These are phyloP conservation scores for Cydia strobilella DNA, from an alignment of 1,140 invertebrate genomes.

Conservation along the genomic window DNA sequence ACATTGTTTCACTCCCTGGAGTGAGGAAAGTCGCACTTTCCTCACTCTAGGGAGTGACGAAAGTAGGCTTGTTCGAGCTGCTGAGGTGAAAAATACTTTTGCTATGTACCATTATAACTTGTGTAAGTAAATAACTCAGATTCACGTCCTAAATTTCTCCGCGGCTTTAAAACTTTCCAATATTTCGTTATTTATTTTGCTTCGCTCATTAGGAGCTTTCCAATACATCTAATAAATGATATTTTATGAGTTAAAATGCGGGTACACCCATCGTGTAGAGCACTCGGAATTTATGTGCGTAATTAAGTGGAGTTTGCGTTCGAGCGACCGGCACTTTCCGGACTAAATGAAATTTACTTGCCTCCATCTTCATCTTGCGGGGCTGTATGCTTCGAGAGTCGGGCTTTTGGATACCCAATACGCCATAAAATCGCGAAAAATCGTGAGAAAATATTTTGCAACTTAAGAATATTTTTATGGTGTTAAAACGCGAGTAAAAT, in stretches of 20 bases:
- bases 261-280: slow-evolving; percentile 70
- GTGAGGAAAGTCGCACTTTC: no score
- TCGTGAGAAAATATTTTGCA: neutral
- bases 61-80: no score
- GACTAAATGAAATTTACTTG: slow-evolving; percentile 79
- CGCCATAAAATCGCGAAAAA: slow-evolving; percentile 5
- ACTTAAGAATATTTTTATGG: neutral
- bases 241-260: slow-evolving; percentile 68
- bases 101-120: neutral
- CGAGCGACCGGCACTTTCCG: slow-evolving; percentile 73
- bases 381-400: neutral
- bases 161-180: neutral
- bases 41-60: no score
- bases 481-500: no score
- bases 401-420: neutral
- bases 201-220: slow-evolving; percentile 22
- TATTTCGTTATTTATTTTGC: slow-evolving; percentile 8
- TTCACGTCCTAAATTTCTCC: neutral
- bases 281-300: slow-evolving; percentile 78
- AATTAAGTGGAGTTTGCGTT: slow-evolving; percentile 79
- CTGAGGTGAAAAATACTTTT: no score
- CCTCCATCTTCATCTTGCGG: slow-evolving; percentile 65
- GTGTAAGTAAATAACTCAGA: neutral
- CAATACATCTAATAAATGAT: slow-evolving; percentile 47
- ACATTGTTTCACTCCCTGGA: no score